phyloP scores from a whole-genome alignment of 2,113 vertebrate species.

The Arvicanthis niloticus region DNA sequence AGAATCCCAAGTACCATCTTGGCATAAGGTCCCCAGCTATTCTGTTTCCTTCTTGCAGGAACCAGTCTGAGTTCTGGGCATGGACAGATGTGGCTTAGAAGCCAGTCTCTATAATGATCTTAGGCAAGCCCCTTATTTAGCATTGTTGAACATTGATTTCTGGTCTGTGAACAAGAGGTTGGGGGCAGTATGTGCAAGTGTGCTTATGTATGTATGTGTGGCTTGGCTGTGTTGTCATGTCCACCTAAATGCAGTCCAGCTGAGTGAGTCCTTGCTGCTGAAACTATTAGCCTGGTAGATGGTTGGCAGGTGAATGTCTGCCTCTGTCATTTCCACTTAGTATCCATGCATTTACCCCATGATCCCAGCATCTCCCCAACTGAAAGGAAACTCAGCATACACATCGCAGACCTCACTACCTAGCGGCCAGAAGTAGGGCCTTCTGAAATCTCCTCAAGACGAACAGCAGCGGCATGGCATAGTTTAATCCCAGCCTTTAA shows the following conservation, averaged over 20 bases:
- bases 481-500: neutral
- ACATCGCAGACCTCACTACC: neutral
- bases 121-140: neutral
- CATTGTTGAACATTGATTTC: neutral
- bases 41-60: slow-evolving; percentile 45
- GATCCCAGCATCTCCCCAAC: neutral
- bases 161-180: neutral
- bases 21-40: neutral
- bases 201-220: neutral
- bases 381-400: neutral
- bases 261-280: neutral
- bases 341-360: neutral
- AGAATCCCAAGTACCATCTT: neutral
- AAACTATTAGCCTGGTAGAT: neutral
- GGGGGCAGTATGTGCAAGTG: neutral
- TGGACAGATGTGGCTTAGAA: neutral
- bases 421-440: neutral
- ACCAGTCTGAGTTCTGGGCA: neutral
- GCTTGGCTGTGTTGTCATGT: neutral
- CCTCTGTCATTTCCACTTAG: neutral
- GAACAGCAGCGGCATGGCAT: neutral
- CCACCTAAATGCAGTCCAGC: neutral
- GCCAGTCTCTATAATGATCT: neutral
- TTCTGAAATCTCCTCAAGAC: neutral
- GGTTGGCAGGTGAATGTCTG: neutral